Evolutionary conservation across 2,888 invertebrate genomes (phyloP).

Genomic region (Prosopocoilus inquinatus): DNA sequence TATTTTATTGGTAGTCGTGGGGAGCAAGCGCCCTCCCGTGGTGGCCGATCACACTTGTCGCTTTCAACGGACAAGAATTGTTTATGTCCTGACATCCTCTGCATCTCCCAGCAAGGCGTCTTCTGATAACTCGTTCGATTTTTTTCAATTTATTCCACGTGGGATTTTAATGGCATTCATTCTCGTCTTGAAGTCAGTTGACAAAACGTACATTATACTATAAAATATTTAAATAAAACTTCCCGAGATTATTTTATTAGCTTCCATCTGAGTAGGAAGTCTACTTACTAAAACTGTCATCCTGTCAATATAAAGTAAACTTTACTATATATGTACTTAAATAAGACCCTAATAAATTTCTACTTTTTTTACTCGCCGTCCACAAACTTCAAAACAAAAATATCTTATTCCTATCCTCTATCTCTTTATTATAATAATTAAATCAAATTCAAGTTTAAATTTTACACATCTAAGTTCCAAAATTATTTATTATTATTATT

Average conservation of each 20-base stretch:
- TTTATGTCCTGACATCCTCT: conserved; percentile 36
- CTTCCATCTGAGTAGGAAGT: background rate
- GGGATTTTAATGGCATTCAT: conserved; percentile 19
- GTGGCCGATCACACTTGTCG: conserved; percentile 46
- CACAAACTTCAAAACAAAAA: no score
- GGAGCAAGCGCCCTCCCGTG: conserved; percentile 41
- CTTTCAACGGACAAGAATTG: conserved; percentile 43
- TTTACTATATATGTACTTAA: conserved; percentile 1
- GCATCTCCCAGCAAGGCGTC: conserved; percentile 9
- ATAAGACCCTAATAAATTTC: background rate
- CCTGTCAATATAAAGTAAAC: conserved; percentile 3
- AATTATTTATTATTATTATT: no score
- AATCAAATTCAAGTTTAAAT: no score
- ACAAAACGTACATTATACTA: conserved; percentile 2
- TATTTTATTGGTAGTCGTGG: conserved; percentile 46
- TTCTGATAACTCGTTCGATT: conserved; percentile 12
- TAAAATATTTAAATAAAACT: background rate
- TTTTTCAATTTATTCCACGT: conserved; percentile 15
- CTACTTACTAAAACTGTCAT: conserved; percentile 3
- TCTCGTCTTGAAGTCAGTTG: conserved; percentile 8
- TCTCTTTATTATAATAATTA: no score
- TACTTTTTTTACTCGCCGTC: no score
- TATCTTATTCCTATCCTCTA: no score
- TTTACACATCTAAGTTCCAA: no score
- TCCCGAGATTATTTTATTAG: background rate